phyloP scores from a whole-genome alignment of 1,140 invertebrate genomes.

The Microplitis mediator region DNA sequence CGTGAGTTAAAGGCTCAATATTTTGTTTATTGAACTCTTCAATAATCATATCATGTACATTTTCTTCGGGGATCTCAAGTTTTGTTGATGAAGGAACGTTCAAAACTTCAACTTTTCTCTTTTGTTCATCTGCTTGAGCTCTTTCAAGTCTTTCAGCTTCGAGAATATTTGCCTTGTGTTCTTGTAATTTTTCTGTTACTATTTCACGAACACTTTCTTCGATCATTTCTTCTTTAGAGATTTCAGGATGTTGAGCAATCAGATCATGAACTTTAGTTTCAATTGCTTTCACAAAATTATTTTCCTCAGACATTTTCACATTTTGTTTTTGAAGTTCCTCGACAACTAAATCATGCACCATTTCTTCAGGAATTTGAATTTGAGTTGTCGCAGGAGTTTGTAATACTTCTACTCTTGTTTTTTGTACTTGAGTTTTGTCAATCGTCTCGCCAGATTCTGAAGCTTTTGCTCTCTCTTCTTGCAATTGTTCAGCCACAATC shows the following conservation, averaged over 20 bases:
- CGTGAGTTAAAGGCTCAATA: not conserved
- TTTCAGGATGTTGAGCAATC: conserved; percentile 15
- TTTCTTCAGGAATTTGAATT: not conserved
- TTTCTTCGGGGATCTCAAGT: conserved; percentile 10
- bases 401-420: conserved; percentile 26
- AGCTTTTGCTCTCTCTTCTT: conserved; percentile 28
- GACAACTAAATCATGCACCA: not conserved
- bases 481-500: conserved; percentile 32
- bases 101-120: conserved; percentile 9
- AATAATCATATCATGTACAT: conserved; percentile 7
- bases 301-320: not conserved
- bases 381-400: not conserved
- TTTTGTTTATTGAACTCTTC: conserved; percentile 13
- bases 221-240: not conserved
- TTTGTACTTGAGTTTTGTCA: conserved; percentile 10
- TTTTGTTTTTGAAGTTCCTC: conserved; percentile 4
- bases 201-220: conserved; percentile 19
- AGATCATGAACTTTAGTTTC: conserved; percentile 3
- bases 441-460: conserved; percentile 11
- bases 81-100: not conserved
- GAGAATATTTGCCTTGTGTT: conserved; percentile 1
- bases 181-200: not conserved
- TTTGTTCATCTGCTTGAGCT: conserved; percentile 31
- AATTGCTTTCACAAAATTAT: not conserved
- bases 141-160: conserved; percentile 28